A percentile compares a stretch with the other conserved stretches of the same genome.
Evolutionary conservation across 2,797 vertebrate genomes (phyloP).

Genomic region (Mycteria americana): DNA sequence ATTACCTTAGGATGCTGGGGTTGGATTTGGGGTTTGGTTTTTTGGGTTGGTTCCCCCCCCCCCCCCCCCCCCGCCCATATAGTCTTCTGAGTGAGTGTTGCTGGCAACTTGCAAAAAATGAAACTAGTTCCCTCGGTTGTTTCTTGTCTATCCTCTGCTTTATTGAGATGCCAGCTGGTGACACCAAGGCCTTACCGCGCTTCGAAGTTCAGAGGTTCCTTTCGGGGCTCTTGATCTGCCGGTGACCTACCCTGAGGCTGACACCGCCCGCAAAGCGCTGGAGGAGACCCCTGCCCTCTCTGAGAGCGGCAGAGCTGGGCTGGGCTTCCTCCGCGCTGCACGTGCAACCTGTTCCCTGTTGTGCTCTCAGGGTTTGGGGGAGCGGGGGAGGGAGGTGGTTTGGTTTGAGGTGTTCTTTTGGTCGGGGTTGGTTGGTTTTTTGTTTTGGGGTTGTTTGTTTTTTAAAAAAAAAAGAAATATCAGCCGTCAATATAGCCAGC

Average conservation of each 20-base stretch:
- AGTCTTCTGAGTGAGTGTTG: not conserved
- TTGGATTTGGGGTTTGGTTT: not conserved
- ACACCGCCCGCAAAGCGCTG: accelerated
- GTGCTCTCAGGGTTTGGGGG: not conserved
- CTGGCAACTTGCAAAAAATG: not conserved
- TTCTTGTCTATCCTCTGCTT: not conserved
- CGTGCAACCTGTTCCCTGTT: not conserved
- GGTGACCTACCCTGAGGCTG: not conserved
- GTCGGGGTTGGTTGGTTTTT: not conserved
- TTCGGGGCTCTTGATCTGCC: not conserved
- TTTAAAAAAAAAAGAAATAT: not conserved
- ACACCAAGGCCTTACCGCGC: not conserved
- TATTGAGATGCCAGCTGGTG: not conserved
- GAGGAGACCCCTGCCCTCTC: not conserved
- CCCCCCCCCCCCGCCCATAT: too few relatives aligned
- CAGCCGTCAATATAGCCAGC: not conserved
- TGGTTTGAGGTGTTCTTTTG: not conserved
- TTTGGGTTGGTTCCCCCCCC: accelerated
- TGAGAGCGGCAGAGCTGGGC: not conserved
- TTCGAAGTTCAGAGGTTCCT: not conserved
- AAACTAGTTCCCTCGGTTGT: not conserved
- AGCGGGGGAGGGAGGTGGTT: not conserved
- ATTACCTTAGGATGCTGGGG: not conserved
- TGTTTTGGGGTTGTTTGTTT: not conserved
- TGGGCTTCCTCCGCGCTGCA: not conserved